Evolutionary conservation across 1,140 invertebrate species (phyloP).

Genomic region (Euura lappo): DNA sequence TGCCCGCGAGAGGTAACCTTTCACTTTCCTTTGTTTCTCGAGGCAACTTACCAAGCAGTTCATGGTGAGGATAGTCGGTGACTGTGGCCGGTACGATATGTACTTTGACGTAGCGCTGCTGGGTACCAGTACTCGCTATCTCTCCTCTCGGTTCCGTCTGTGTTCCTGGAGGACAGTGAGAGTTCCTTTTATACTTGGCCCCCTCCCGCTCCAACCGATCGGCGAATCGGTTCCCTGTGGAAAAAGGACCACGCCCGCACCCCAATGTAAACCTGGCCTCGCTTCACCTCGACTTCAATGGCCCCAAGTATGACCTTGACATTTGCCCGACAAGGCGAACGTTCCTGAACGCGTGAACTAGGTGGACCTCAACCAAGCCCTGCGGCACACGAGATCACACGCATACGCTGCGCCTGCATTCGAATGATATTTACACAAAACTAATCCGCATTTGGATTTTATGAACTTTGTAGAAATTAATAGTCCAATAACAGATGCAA

Average conservation of each 20-base stretch:
- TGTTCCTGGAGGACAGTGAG: background rate
- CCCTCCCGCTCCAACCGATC: slow-evolving; percentile 27
- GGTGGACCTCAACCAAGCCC: background rate
- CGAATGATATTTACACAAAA: too few relatives aligned
- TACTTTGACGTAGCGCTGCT: slow-evolving; percentile 38
- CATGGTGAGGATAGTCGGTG: slow-evolving; percentile 27
- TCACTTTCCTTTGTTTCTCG: slow-evolving; percentile 56
- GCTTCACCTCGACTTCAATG: slow-evolving; percentile 23
- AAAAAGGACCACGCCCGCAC: slow-evolving; percentile 31
- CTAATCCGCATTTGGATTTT: too few relatives aligned
- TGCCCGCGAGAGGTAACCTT: slow-evolving; percentile 36
- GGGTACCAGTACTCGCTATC: slow-evolving; percentile 42
- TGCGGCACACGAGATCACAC: background rate
- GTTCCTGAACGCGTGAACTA: background rate
- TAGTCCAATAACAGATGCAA: background rate
- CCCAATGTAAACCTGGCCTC: slow-evolving; percentile 20
- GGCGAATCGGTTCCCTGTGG: slow-evolving; percentile 27
- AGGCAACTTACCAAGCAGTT: slow-evolving; percentile 42
- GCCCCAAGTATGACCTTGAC: slow-evolving; percentile 44
- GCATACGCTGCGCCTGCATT: too few relatives aligned
- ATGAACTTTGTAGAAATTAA: too few relatives aligned
- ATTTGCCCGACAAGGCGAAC: slow-evolving; percentile 36
- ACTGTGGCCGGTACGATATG: slow-evolving; percentile 21
- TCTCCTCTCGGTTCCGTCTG: slow-evolving; percentile 14
- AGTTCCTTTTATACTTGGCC: slow-evolving; percentile 9